Evolutionary conservation across 1,140 invertebrate genomes (phyloP), one percentile per base, ranked within the genome.

Genomic region (Hormaphis cornu): DNA sequence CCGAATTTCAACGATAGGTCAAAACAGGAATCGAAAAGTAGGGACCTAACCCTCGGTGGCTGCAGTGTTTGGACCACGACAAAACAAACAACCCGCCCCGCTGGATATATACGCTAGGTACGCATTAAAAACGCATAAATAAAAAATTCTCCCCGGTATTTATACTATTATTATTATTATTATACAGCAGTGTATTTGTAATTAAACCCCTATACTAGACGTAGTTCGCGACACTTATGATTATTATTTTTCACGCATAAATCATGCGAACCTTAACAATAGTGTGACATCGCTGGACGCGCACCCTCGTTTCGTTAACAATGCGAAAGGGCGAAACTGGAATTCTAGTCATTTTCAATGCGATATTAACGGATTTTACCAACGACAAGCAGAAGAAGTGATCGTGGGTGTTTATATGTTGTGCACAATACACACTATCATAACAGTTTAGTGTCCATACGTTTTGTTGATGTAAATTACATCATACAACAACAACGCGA

Each of bases 71-170:
- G 20, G 61, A 66, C 44, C 35, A 40, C 10, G 61, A 50, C 42
- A 66, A 66, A 35, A 66, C 28, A 66, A 66, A 66, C 61, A 66
- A 30, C 44, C 28, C 26, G 44, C 42, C 44, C 28, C n/a, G 16
- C 12, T 26, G n/a, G n/a, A n/a, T n/a, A n/a, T n/a, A n/a, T n/a
- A n/a, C n/a, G n/a, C n/a, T n/a, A n/a, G n/a, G 42, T 4, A 18
- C 9, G 61, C 61, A 66, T 66, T 66, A 66, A 66, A 66, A 66
- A 66, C n/a, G 24, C 61, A 66, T 66, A 66, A 66, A 66, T 66
- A 66, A 66, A 66, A 66, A 48, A 66, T 48, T 33, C 44, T 20
- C 61, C 61, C 61, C 18, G 44, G 61, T 50, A 66, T 66, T 66
- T 66, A 50, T 66, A 66, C 18, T 66, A 20, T 66, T 66, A 50